Evolutionary conservation across 1,140 invertebrate species (phyloP).

Genomic region (Drosophila takahashii): DNA sequence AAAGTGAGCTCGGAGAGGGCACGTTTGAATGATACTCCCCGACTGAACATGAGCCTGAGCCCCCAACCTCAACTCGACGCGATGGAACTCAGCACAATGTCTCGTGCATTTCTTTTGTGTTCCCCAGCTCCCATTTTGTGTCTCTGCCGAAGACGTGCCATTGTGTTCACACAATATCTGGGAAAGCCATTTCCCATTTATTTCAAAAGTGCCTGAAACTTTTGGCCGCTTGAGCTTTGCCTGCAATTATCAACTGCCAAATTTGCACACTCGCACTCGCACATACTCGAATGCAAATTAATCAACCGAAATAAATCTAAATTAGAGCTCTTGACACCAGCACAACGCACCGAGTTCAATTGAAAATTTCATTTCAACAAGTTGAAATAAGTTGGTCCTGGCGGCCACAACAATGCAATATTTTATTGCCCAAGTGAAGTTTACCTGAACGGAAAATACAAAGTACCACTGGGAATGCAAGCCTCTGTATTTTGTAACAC

Average conservation of each 20-base stretch:
- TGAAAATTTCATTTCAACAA: constrained; percentile 64
- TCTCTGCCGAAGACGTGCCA: constrained; percentile 41
- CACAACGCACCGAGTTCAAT: constrained; percentile 61
- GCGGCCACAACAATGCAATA: constrained; percentile 39
- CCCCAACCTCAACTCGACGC: neutral
- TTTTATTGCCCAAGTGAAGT: constrained; percentile 51
- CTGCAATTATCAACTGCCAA: constrained; percentile 69
- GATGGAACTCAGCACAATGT: constrained; percentile 32
- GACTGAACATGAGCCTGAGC: constrained; percentile 11
- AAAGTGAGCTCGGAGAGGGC: constrained; percentile 54
- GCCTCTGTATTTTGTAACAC: constrained; percentile 14
- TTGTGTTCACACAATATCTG: constrained; percentile 67
- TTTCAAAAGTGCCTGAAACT: constrained; percentile 27
- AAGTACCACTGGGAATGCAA: constrained; percentile 16
- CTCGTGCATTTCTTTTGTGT: constrained; percentile 64
- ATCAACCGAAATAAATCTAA: constrained; percentile 66
- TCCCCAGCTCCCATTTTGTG: constrained; percentile 13
- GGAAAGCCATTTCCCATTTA: constrained; percentile 21
- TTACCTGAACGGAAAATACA: constrained; percentile 20
- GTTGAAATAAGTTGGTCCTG: constrained; percentile 45
- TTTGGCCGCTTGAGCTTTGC: constrained; percentile 50
- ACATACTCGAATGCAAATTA: constrained; percentile 58
- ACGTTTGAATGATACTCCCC: constrained; percentile 51
- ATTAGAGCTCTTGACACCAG: constrained; percentile 69
- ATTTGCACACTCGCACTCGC: constrained; percentile 17